Percentiles rank a stretch among this genome's conserved stretches.
These are phyloP conservation scores for Lithophane leautieri DNA, from an alignment of 2,888 invertebrate species.

Conservation along the genomic window DNA sequence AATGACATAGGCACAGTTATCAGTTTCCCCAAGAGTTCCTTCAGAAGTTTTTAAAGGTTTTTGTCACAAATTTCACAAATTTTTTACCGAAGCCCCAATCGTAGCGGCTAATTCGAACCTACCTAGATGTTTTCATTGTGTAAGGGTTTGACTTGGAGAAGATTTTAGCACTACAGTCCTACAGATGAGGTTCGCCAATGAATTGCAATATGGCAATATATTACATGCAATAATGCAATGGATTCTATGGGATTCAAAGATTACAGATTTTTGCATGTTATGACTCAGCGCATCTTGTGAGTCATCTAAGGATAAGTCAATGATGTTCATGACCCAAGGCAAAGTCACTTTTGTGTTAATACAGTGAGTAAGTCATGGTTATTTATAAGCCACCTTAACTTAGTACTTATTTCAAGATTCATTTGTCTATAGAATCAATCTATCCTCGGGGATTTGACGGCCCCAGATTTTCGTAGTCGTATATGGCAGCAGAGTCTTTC, in stretches of 20 bases:
- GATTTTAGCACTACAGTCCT: not conserved
- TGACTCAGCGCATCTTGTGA: conserved; percentile 45
- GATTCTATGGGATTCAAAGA: not conserved
- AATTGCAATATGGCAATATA: not conserved
- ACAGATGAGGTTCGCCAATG: not conserved
- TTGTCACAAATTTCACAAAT: too few relatives aligned
- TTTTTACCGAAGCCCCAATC: not conserved
- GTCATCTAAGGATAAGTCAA: conserved; percentile 40
- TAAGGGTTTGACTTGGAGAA: not conserved
- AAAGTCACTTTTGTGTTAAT: conserved; percentile 44
- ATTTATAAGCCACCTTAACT: conserved; percentile 24
- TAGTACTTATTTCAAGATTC: conserved; percentile 19
- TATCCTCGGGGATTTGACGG: not conserved
- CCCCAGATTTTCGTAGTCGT: not conserved
- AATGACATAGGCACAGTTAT: too few relatives aligned
- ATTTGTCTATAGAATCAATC: not conserved
- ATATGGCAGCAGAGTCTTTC: not conserved
- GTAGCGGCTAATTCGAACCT: not conserved
- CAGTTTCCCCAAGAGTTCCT: not conserved
- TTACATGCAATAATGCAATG: not conserved
- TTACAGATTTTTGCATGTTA: conserved; percentile 25
- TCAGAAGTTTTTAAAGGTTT: not conserved
- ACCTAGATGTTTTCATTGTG: not conserved
- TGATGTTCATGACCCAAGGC: conserved; percentile 48
- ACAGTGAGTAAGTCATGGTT: conserved; percentile 48